A percentile compares a stretch with the other conserved stretches of the same genome.
Evolutionary conservation across 2,113 vertebrate species (phyloP).

Genomic region (Nycticorax nycticorax): DNA sequence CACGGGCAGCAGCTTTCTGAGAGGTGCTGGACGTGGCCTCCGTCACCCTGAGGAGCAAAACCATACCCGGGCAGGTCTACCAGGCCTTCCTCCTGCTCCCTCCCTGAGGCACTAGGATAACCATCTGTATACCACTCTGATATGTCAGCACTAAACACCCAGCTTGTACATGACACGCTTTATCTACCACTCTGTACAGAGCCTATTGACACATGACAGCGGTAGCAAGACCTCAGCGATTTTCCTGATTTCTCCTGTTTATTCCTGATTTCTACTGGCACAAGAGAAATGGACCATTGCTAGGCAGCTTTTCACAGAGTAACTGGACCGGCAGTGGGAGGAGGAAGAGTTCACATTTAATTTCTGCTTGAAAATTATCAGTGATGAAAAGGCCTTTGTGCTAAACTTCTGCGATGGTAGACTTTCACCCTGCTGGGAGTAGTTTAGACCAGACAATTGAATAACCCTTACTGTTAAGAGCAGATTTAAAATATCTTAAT

Average conservation of each 20-base stretch:
- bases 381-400: not conserved
- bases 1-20: not conserved
- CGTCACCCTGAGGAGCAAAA: not conserved
- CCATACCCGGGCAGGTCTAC: not conserved
- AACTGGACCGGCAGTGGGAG: not conserved
- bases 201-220: slow-evolving; percentile 20
- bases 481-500: slow-evolving; percentile 10
- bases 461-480: not conserved
- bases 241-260: slow-evolving; percentile 53
- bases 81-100: not conserved
- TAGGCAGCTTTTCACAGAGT: not conserved
- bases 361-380: not conserved
- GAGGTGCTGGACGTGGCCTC: not conserved
- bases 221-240: not conserved
- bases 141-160: slow-evolving; percentile 28
- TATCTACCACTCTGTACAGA: not conserved
- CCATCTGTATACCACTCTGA: not conserved
- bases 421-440: not conserved
- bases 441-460: slow-evolving; percentile 1
- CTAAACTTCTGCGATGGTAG: not conserved
- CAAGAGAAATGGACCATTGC: not conserved
- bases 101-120: slow-evolving; percentile 10
- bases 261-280: not conserved
- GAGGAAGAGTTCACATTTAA: not conserved
- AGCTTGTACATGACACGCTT: not conserved